Conservation (phyloP, 2,113 vertebrate genomes). For the Pycnonotus jocosus region DNA sequence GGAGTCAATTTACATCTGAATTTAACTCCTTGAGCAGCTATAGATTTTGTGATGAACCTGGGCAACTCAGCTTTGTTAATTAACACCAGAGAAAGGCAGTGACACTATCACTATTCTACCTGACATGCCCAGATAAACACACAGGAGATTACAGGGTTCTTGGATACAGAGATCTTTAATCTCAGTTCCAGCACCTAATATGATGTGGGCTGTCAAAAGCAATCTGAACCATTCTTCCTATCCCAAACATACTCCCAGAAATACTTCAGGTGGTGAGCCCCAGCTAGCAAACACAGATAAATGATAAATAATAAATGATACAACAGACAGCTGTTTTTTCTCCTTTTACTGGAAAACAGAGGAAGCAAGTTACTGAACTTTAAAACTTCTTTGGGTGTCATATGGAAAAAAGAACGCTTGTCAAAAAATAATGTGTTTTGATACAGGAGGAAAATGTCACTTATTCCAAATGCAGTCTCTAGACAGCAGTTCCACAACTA, state of each 20-base stretch:
- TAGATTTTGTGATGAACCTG: neutral
- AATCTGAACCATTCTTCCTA: neutral
- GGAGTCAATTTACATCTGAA: neutral
- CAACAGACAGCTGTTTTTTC: neutral
- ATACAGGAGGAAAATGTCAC: fast-evolving
- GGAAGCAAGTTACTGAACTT: neutral
- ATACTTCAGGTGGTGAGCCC: neutral
- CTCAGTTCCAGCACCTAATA: neutral
- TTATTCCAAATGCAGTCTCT: neutral
- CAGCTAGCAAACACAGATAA: neutral
- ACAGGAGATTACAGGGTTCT: fast-evolving
- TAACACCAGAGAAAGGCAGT: neutral
- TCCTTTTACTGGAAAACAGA: neutral
- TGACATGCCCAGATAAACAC: neutral
- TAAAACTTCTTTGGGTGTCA: neutral
- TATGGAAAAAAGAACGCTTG: fast-evolving
- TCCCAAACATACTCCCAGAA: neutral
- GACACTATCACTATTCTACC: neutral
- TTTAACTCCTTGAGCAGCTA: neutral
- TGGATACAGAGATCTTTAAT: neutral
- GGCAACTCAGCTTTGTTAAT: neutral
- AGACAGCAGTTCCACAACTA: neutral
- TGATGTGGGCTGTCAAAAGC: neutral
- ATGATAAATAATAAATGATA: neutral
- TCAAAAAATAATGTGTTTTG: neutral